These are phyloP conservation scores for Echinops telfairi DNA, from an alignment of 2,113 vertebrate genomes.

Conservation along the genomic window DNA sequence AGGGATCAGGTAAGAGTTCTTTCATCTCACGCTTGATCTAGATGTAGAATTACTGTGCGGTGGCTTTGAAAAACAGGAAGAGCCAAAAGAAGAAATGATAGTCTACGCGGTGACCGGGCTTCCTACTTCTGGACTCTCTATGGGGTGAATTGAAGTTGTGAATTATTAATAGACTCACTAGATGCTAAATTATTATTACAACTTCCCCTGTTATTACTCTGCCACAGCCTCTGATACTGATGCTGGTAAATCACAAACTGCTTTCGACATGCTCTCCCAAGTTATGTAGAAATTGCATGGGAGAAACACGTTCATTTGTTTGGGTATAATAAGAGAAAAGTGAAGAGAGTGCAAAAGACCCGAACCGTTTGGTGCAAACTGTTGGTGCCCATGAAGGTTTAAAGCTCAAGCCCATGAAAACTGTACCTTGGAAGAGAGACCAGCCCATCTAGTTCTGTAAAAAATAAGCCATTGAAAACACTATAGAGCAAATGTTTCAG, in stretches of 20 bases:
- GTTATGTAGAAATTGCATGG: not conserved
- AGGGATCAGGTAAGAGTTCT: not conserved
- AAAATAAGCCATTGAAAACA: not conserved
- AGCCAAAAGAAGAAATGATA: not conserved
- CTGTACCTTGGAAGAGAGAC: not conserved
- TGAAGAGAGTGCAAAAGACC: not conserved
- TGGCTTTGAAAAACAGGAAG: not conserved
- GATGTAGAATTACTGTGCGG: not conserved
- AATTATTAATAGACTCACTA: not conserved
- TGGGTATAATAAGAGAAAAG: conserved; percentile 9
- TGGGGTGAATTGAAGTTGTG: not conserved
- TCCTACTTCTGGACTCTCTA: not conserved
- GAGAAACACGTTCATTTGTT: not conserved
- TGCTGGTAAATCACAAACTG: not conserved
- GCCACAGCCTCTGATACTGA: not conserved
- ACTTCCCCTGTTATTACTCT: not conserved
- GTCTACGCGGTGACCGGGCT: not conserved
- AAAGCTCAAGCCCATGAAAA: not conserved
- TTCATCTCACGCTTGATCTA: not conserved
- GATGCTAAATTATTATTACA: too few relatives aligned
- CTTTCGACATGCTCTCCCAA: not conserved
- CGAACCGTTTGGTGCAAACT: not conserved
- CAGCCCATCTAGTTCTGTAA: not conserved
- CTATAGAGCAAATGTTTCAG: not conserved
- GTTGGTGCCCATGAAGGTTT: not conserved